Base-by-base conservation (phyloP, 2,113 vertebrate species). In the Podarcis muralis region DNA sequence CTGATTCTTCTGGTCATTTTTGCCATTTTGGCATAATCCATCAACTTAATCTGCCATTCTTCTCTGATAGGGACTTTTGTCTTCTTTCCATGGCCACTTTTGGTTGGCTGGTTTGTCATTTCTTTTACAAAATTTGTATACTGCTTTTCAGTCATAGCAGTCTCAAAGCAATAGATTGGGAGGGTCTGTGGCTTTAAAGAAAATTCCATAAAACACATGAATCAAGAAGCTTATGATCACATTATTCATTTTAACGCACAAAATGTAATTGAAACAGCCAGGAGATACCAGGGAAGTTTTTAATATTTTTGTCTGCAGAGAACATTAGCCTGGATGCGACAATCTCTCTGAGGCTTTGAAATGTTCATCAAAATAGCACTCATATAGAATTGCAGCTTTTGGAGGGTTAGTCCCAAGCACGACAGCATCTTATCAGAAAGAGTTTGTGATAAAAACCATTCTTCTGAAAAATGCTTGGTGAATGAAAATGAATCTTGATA, bases 221-320 rank as follows among this genome's bases (percentile, higher is more conserved):
- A 4, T 57, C 48, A 75, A 7, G 65, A 90, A 75, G 35, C 16
- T 84, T 90, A 27, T 86, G 75, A 86, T 91, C 84, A 89, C 87
- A 93, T 88, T 88, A 80, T 80, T 93, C 79, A 87, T 93, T 92
- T 84, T 88, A 90, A 93, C 94, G 95, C 92, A 87, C 35, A 16
- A 13, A 84, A 84, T 95, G 85, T 91, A 91, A 93, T 91, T 88
- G 81, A 93, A 92, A 82, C 25, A 71, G 2, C 65, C 68, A 87
- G 71, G 93, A 92, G 89, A 57, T 91, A 65, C 53, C 2, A 88
- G 78, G 75, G 35, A 65, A 65, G 0, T 62, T 65, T 0, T 88
- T 85, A 62, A 30, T 48, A 40, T 89, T 57, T 91, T 80, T 90
- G 75, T 93, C 85, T 82, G 87, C 71, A 90, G 92, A 92, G 83